phyloP scores from a whole-genome alignment of 2,888 invertebrate genomes.

The Nesidiocoris tenuis region DNA sequence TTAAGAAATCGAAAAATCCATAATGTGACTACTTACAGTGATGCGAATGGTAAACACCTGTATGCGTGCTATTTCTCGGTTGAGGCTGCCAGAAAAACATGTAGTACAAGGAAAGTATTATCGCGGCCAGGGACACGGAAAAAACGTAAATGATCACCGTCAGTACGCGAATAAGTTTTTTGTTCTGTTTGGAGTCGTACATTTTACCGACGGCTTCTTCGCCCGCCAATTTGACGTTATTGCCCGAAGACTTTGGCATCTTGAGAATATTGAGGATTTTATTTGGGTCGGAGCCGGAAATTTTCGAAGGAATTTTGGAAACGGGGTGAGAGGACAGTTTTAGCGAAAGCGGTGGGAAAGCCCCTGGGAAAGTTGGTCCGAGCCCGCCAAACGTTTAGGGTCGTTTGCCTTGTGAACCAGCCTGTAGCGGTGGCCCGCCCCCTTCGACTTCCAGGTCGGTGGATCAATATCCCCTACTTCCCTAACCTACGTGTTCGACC shows the following conservation, averaged over 20 bases:
- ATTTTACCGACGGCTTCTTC: conserved; percentile 68
- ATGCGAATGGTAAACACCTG: conserved; percentile 19
- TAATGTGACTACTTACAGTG: conserved; percentile 34
- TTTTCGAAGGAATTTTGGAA: background rate
- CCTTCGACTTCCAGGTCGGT: background rate
- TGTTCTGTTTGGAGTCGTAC: conserved; percentile 80
- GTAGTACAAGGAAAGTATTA: conserved; percentile 90
- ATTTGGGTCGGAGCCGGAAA: background rate
- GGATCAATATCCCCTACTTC: background rate
- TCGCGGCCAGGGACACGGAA: conserved; percentile 90
- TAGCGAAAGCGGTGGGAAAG: too few species aligned
- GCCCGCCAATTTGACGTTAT: conserved; percentile 63
- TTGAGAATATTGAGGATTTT: background rate
- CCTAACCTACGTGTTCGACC: background rate
- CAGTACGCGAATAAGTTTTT: conserved; percentile 84
- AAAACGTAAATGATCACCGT: conserved; percentile 92
- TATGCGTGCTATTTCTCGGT: conserved; percentile 49
- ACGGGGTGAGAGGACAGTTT: background rate
- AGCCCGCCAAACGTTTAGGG: background rate
- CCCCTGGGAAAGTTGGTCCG: too few species aligned
- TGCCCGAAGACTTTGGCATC: conserved; percentile 41
- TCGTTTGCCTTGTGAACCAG: background rate
- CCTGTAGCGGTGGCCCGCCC: background rate
- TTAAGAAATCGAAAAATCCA: too few species aligned
- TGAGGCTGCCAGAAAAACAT: conserved; percentile 90